phyloP scores from a whole-genome alignment of 2,113 vertebrate genomes.

The Oncorhynchus kisutch region DNA sequence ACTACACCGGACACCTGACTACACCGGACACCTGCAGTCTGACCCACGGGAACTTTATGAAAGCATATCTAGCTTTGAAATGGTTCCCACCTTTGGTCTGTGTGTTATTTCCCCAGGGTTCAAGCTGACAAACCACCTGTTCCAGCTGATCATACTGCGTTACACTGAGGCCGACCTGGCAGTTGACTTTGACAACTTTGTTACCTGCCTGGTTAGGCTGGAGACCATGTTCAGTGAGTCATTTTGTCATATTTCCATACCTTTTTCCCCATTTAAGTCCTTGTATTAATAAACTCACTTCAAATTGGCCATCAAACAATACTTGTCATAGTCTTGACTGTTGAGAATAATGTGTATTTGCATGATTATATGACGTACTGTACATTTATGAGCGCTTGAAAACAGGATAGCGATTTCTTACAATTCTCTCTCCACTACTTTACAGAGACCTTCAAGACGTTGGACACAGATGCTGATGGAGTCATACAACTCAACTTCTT shows the following conservation, averaged over 20 bases:
- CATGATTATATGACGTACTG: too few species aligned
- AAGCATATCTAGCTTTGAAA: too few species aligned
- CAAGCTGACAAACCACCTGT: constrained; percentile 84
- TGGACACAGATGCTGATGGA: constrained; percentile 83
- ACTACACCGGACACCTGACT: too few species aligned
- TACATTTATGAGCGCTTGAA: too few species aligned
- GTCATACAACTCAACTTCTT: constrained; percentile 77
- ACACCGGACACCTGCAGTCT: too few species aligned
- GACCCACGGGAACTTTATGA: too few species aligned
- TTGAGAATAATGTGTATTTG: too few species aligned
- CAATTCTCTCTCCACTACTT: constrained; percentile 4
- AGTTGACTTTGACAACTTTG: constrained; percentile 90
- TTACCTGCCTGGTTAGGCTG: constrained; percentile 88
- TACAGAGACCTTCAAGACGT: constrained; percentile 82
- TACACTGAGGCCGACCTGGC: constrained; percentile 86
- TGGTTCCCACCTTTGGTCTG: background rate
- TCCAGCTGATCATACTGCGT: constrained; percentile 89
- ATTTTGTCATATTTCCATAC: background rate
- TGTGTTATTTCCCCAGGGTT: constrained; percentile 71
- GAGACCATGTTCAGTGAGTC: constrained; percentile 96
- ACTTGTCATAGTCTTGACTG: too few species aligned
- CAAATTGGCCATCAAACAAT: too few species aligned
- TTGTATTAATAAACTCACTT: too few species aligned
- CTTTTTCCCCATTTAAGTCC: background rate
- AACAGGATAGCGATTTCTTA: too few species aligned